phyloP scores from a whole-genome alignment of 2,888 invertebrate genomes.

The Octonoba sinensis region DNA sequence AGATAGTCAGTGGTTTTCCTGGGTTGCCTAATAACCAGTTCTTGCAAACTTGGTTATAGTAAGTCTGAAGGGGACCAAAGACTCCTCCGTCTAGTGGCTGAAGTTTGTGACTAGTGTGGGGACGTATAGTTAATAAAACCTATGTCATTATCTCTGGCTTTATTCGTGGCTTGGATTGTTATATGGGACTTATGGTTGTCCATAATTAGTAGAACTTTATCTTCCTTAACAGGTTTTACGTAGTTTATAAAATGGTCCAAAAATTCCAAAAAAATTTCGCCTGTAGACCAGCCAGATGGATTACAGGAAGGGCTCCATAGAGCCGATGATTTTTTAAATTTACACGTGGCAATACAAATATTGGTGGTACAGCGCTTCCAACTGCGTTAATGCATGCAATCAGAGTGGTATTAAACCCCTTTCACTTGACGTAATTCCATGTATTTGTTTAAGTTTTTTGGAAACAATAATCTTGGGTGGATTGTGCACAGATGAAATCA shows the following conservation, averaged over 20 bases:
- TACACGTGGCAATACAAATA: conserved; percentile 70
- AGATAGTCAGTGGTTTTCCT: conserved; percentile 22
- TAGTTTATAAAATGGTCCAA: conserved; percentile 22
- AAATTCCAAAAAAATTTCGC: conserved; percentile 16
- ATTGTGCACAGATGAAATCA: conserved; percentile 13
- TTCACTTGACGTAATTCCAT: conserved; percentile 19
- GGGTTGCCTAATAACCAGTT: conserved; percentile 5
- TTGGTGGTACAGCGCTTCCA: conserved; percentile 70
- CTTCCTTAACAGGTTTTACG: conserved; percentile 6
- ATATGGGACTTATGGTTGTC: conserved; percentile 22
- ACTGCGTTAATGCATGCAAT: conserved; percentile 68
- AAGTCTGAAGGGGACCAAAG: conserved; percentile 19
- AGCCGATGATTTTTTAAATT: conserved; percentile 77
- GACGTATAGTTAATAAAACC: conserved; percentile 2
- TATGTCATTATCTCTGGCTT: no score
- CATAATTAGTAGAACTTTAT: conserved; percentile 9
- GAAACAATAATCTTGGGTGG: conserved; percentile 7
- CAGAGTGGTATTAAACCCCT: conserved; percentile 12
- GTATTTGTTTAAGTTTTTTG: conserved; percentile 24
- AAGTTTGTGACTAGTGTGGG: conserved; percentile 8
- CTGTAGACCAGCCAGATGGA: conserved; percentile 69
- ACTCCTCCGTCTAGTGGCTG: conserved; percentile 19
- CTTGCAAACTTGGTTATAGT: conserved; percentile 67
- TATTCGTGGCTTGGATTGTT: not conserved
- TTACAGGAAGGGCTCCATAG: conserved; percentile 77